Base-by-base conservation (phyloP, 1,140 invertebrate genomes). In the Potamilus streckersoni region DNA sequence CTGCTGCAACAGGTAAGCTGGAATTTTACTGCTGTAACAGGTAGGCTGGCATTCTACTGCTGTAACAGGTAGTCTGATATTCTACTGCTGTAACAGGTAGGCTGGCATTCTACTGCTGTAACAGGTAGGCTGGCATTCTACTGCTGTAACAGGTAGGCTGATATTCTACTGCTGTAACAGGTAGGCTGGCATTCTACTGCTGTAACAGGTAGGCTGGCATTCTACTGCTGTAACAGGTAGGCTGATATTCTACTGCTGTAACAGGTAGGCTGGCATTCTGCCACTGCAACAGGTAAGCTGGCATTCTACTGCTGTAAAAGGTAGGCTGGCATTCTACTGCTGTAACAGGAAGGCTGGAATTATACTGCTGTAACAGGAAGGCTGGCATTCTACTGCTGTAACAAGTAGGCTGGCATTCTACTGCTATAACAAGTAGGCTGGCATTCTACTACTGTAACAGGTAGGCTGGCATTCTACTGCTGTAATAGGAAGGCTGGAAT, bases 371-470 rank as follows among this genome's bases (percentile, higher is more conserved):
- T 23, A 23, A 23, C 23, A 23, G 23, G 23, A 1, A 23, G 23
- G 2, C 23, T 23, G 23, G 13, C 17, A 23, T 15, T 20, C 59
- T 55, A 55, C 62, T n/a, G n/a, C 15, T 23, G 58, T 62, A 49
- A n/a, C n/a, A n/a, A n/a, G n/a, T n/a, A n/a, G 95, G 95, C 23
- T 97, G 96, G 95, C 96, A 97, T 89, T 94, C 93, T 59, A 92
- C 93, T 69, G 95, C 93, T 56, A 84, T 97, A 14, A 95, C 94
- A 79, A 91, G 89, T 88, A 82, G 2, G 59, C n/a, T 61, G n/a
- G 16, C 59, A 23, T 23, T 20, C 64, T 38, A 19, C 57, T 17
- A 8, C 15, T 55, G 15, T 16, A 62, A n/a, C 20, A n/a, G 17
- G 19, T 15, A 31, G 49, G 27, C 3, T 31, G 38, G 17, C 14